Evolutionary conservation across 2,113 vertebrate genomes (phyloP).

Genomic region (Climacteris rufus): DNA sequence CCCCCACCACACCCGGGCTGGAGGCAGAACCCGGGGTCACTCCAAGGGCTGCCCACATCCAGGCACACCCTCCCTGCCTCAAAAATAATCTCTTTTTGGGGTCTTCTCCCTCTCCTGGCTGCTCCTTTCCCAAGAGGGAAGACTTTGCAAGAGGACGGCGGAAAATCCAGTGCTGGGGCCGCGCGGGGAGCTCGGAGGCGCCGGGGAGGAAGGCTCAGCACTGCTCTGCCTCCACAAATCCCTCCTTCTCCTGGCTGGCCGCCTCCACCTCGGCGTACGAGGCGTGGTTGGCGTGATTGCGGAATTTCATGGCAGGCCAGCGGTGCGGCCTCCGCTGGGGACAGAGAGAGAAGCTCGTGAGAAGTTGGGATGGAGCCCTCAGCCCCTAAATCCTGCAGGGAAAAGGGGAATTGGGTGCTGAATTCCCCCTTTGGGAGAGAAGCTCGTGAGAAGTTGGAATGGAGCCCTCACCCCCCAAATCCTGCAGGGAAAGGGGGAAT

Average conservation of each 20-base stretch:
- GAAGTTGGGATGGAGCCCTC: background rate
- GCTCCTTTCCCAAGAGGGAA: background rate
- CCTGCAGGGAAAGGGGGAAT: too few species aligned
- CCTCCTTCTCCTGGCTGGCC: constrained; percentile 87
- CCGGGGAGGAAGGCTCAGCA: constrained; percentile 71
- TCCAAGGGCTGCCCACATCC: background rate
- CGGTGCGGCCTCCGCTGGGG: constrained; percentile 83
- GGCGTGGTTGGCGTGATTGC: constrained; percentile 77
- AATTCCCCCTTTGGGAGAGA: too few species aligned
- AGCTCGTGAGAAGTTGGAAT: too few species aligned
- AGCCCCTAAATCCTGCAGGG: background rate
- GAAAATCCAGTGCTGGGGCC: too few species aligned
- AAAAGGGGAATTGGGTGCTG: background rate
- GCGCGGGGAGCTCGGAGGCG: background rate
- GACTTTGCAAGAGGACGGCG: background rate
- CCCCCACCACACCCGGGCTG: background rate
- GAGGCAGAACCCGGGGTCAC: background rate
- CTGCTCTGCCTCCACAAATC: constrained; percentile 90
- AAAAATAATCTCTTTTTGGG: background rate
- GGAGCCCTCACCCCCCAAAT: too few species aligned
- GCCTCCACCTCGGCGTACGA: constrained; percentile 90
- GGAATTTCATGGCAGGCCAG: constrained; percentile 95
- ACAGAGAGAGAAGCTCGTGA: background rate
- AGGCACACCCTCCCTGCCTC: background rate
- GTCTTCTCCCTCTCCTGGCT: background rate